Base-by-base conservation (phyloP, 2,113 vertebrate species). In the Gymnocephalus cernua region DNA sequence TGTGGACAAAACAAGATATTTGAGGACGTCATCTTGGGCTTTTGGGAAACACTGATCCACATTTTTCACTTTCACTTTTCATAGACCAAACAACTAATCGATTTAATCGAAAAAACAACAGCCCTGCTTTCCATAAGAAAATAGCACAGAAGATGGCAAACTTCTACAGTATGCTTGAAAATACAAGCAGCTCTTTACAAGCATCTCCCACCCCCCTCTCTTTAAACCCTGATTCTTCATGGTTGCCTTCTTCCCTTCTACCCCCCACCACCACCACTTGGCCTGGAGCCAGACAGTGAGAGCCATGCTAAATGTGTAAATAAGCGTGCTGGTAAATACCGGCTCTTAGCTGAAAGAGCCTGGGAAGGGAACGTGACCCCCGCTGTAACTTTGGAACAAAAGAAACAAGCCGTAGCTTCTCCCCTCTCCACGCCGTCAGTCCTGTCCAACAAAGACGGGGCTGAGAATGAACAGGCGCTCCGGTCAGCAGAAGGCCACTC, bases 261-360 rank as follows among this genome's bases (percentile, higher is more conserved):
- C n/a, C 67, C 68, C 45, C 12, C 53, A 27, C 77, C 81, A 62
- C 29, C 47, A 27, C 74, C 16, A 0, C 71, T 87, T 87, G 90
- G 79, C 64, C 59, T 1, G 27, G 12, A 67, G 86, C 86, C 89
- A 87, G 53, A 78, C 84, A 77, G 71, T 50, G 61, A 79, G 62
- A 77, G 71, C 74, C 71, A 67, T 88, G 84, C 74, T 82, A 77
- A 92, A 88, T 76, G 91, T 84, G 78, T 86, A 91, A 90, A 88
- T 92, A 88, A 86, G 80, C 72, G 6, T 71, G 74, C 83, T 83
- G 84, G 64, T 90, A 90, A 90, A 91, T 86, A 78, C 80, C 12
- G 41, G 50, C 69, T 81, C 75, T 83, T 41, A 53, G 75, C 83
- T 88, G 80, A 90, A 87, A 79, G 74, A 27, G 68, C 71, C 72